These are phyloP conservation scores for Eira barbara DNA, from an alignment of 2,113 vertebrate species.

Conservation along the genomic window DNA sequence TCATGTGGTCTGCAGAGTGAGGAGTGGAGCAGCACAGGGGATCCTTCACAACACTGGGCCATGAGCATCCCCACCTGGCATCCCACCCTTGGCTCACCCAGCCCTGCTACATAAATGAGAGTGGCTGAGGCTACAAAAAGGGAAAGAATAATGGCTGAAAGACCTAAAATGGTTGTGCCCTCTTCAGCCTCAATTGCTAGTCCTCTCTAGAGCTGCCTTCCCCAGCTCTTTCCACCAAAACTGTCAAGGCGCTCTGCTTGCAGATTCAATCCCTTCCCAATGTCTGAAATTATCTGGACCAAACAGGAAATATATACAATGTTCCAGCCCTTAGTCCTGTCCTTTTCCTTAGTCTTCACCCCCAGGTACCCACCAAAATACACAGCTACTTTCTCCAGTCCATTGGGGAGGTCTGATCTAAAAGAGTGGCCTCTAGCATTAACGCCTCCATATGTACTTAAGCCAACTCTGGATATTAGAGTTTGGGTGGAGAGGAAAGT, in stretches of 20 bases:
- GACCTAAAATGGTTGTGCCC: neutral
- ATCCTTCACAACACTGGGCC: no score
- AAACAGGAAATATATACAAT: neutral
- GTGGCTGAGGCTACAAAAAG: neutral
- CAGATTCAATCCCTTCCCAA: neutral
- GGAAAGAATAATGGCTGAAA: neutral
- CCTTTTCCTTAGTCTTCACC: neutral
- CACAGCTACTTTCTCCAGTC: neutral
- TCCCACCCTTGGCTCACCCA: neutral
- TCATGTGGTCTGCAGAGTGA: neutral
- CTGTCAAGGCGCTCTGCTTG: neutral
- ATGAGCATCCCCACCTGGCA: neutral
- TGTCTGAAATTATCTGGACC: neutral
- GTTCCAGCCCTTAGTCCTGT: neutral
- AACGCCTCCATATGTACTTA: neutral
- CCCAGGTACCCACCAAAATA: neutral
- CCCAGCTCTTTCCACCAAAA: neutral
- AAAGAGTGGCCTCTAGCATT: neutral
- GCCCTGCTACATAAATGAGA: neutral
- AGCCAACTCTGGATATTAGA: neutral
- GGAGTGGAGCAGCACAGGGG: neutral
- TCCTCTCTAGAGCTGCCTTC: neutral
- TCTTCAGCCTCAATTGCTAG: neutral
- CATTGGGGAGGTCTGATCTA: neutral
- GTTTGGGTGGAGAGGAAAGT: neutral